Conservation (phyloP, 2,888 invertebrate species). For the Pharmacophagus antenor region DNA sequence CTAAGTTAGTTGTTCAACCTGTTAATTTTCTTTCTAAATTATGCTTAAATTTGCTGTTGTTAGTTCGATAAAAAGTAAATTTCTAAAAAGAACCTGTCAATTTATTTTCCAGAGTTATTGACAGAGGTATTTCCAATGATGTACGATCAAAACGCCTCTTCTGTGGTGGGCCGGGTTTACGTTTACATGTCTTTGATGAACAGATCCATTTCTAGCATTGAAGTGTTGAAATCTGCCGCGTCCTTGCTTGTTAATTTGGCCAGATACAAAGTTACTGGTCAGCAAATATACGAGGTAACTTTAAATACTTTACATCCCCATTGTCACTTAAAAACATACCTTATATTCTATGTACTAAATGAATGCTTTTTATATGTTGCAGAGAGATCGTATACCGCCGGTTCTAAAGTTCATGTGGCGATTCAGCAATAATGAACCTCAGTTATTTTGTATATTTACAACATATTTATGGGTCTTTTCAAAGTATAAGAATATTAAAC, state of each 20-base stretch:
- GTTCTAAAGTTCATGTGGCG: slow-evolving; percentile 84
- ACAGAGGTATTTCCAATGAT: slow-evolving; percentile 72
- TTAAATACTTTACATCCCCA: neutral
- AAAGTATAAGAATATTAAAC: slow-evolving; percentile 70
- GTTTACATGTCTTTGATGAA: slow-evolving; percentile 72
- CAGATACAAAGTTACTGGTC: slow-evolving; percentile 82
- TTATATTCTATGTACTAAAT: neutral
- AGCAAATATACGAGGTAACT: slow-evolving; percentile 81
- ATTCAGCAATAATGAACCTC: slow-evolving; percentile 84
- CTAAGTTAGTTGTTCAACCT: no score
- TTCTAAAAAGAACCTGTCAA: no score
- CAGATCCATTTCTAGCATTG: slow-evolving; percentile 82
- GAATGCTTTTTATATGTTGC: slow-evolving; percentile 37
- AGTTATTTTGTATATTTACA: slow-evolving; percentile 83
- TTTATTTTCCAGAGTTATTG: slow-evolving; percentile 56
- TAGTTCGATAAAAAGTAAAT: neutral
- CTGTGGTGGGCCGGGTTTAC: slow-evolving; percentile 59
- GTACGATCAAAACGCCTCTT: slow-evolving; percentile 57
- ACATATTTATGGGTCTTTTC: slow-evolving; percentile 85
- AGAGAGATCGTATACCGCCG: slow-evolving; percentile 81
- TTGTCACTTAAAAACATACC: no score
- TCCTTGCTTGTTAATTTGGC: slow-evolving; percentile 84
- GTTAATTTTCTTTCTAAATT: no score
- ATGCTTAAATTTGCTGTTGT: neutral
- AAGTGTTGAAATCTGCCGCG: slow-evolving; percentile 75